Percentiles rank a stretch among this genome's conserved stretches.
Conservation (phyloP, 1,140 invertebrate species). For the Zaprionus lachaisei region DNA sequence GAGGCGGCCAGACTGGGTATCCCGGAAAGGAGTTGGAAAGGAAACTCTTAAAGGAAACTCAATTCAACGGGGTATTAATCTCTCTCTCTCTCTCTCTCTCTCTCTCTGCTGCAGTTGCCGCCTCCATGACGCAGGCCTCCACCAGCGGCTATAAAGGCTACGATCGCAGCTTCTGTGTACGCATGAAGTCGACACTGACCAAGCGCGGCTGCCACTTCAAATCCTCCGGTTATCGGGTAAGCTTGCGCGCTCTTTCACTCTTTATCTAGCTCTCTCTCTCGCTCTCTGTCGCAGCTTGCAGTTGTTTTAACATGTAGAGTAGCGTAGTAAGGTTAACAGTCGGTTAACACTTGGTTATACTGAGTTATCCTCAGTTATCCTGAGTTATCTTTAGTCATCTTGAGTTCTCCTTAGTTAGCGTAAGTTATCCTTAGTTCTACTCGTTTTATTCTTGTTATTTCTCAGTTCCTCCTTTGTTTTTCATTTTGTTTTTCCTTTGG, state of each 20-base stretch:
- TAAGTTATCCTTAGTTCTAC: neutral
- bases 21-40: neutral
- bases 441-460: constrained; percentile 5
- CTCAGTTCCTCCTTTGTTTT: constrained; percentile 1
- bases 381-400: neutral
- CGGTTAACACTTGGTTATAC: no score
- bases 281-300: neutral
- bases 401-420: no score
- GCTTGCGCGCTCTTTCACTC: constrained; percentile 69
- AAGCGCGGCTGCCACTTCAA: constrained; percentile 99
- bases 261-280: neutral
- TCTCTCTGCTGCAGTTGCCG: constrained; percentile 88
- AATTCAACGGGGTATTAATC: constrained; percentile 1
- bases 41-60: neutral
- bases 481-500: neutral
- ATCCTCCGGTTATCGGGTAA: constrained; percentile 98
- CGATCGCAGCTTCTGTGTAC: constrained; percentile 96
- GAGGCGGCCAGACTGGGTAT: constrained; percentile 16
- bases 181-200: constrained; percentile 99
- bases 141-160: constrained; percentile 92
- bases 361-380: neutral
- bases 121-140: constrained; percentile 92
- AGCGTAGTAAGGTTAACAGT: constrained; percentile 19
- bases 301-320: constrained; percentile 39
- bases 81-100: neutral